Base-by-base conservation (phyloP, 2,888 invertebrate species). In the Philonicus albiceps region DNA sequence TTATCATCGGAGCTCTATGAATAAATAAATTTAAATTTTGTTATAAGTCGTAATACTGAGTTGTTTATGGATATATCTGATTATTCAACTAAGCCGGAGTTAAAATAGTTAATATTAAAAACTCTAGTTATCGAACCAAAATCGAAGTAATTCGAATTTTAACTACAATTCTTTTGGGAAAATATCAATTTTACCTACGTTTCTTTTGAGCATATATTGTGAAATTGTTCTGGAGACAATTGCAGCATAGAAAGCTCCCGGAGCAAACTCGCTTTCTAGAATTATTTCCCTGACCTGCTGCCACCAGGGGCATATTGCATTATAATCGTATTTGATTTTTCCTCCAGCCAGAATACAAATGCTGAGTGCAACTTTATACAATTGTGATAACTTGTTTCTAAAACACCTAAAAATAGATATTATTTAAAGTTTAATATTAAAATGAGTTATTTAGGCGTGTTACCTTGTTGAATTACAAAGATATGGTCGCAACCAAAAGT, bases 271-370 rank as follows among this genome's bases (percentile, higher is more conserved):
- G 89, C 96, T 96, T 87, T 96, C 95, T 1, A 95, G 93, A 87
- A 98, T 93, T 87, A 95, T 93, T 88, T 95, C 95, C 37, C 97
- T 94, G 74, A 97, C 94, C 86, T 94, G 93, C 89, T 95, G 95
- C 98, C 98, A 98, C 96, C 97, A 98, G 0, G 94, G 93, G 0
- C 96, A 97, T 30, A 95, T 93, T 88, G 95, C 94, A 90, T 95
- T 96, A 89, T 96, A 95, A 86, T 94, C 95, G 30, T 94, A 94
- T 34, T 93, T 92, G 5, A 94, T 93, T 64, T 94, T 94, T 86
- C 95, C 94, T 90, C 95, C 94, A 75, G 94, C 93, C 81, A 95
- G 93, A 89, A 94, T 94, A 88, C 96, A 95, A 86, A 97, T 92
- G 74, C 34, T 11, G 2, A 64, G 19, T 11, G 22, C 64, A 7